These are phyloP conservation scores for Dromaius novaehollandiae DNA, from an alignment of 2,113 vertebrate species.

Conservation along the genomic window DNA sequence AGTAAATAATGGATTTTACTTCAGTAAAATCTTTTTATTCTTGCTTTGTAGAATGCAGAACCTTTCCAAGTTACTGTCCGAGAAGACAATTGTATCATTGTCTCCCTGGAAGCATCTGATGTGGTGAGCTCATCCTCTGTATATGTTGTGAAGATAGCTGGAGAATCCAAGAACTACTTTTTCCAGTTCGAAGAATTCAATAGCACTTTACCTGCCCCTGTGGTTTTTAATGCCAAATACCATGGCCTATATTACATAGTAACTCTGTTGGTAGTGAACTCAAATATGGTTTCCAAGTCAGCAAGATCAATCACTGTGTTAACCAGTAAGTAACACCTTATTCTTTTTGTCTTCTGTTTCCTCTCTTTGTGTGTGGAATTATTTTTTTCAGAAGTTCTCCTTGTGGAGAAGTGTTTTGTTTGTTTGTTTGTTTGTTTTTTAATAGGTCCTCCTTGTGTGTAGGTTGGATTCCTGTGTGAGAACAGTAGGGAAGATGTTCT, in stretches of 20 bases:
- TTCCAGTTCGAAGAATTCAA: slow-evolving; percentile 84
- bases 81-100: slow-evolving; percentile 80
- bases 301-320: slow-evolving; percentile 83
- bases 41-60: slow-evolving; percentile 70
- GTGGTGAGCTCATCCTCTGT: slow-evolving; percentile 79
- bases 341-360: background rate
- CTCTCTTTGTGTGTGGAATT: background rate
- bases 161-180: slow-evolving; percentile 87
- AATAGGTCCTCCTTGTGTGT: background rate
- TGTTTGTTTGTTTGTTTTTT: background rate
- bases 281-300: slow-evolving; percentile 82
- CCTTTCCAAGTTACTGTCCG: slow-evolving; percentile 83
- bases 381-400: background rate
- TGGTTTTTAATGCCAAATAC: slow-evolving; percentile 87
- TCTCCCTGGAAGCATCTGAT: slow-evolving; percentile 85
- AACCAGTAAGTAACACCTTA: slow-evolving; percentile 84
- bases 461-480: background rate
- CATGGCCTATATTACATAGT: slow-evolving; percentile 91
- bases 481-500: background rate
- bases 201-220: slow-evolving; percentile 77
- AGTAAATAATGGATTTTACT: background rate
- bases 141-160: slow-evolving; percentile 89
- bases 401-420: background rate
- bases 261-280: slow-evolving; percentile 82
- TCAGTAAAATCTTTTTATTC: slow-evolving; percentile 4